Evolutionary conservation across 1,140 invertebrate species (phyloP), one percentile per base, ranked within the genome.

Genomic region (Apis florea): DNA sequence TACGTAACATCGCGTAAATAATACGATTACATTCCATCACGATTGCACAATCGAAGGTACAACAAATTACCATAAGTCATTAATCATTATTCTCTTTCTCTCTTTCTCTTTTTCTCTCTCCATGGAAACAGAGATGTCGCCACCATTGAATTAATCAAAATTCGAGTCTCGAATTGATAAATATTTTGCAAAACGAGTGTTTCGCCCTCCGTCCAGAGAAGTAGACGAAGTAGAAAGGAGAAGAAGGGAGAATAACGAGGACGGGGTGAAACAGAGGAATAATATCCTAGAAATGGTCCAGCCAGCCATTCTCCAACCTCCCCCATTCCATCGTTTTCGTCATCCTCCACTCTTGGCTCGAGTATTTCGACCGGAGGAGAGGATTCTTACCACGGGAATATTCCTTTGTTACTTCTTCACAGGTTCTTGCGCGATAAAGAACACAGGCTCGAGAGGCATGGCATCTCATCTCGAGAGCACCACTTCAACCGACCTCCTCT

Each of bases 341-440:
- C 61, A 71, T 73, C 70, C 68, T 26, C 21, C n/a, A 15, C 76
- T 74, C 69, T 83, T 63, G 56, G 58, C 81, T 84, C 83, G 78
- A 89, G 83, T 73, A 83, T 87, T 89, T 78, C 84, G 70, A 83
- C 81, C 71, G 53, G 83, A 68, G 75, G 71, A 71, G 84, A 85
- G 83, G 86, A 86, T 84, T 88, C 83, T 84, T 79, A 86, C 84
- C 83, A 77, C 82, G 51, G 54, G 83, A 72, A 82, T 85, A 89
- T 83, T 79, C 82, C 85, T 89, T 89, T 90, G 90, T 89, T 89
- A 85, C 85, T 85, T 85, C 88, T 90, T 90, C 86, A 86, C 88
- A 89, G 88, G 72, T 90, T 91, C 85, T 88, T 85, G 79, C 83
- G 79, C 90, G 83, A 90, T 90, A 88, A 86, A 89, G 82, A 89